Evolutionary conservation across 1,140 invertebrate genomes (phyloP).

Genomic region (Heliconius hermathena): DNA sequence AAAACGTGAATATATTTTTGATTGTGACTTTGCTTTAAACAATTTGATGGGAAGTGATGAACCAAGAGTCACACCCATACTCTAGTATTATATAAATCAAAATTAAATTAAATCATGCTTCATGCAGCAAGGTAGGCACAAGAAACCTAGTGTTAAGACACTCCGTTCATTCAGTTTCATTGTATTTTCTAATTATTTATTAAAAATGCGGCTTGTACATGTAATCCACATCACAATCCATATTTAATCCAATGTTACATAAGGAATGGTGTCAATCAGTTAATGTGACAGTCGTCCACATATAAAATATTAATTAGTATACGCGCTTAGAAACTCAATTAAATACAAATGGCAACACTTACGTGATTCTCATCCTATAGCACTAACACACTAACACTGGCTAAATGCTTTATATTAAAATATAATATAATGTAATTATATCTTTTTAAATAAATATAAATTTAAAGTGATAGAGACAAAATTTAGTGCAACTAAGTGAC

Average conservation of each 20-base stretch:
- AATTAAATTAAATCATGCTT: too few species aligned
- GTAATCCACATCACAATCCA: constrained; percentile 4
- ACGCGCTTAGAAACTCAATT: constrained; percentile 37
- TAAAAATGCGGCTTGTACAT: neutral
- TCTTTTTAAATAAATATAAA: neutral
- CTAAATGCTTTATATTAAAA: neutral
- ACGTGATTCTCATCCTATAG: constrained; percentile 35
- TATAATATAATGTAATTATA: neutral
- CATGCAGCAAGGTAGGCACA: too few species aligned
- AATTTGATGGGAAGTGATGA: too few species aligned
- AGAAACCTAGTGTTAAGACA: too few species aligned
- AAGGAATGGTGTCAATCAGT: constrained; percentile 49
- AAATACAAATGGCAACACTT: constrained; percentile 31
- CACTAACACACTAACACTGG: constrained; percentile 21
- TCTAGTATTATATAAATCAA: too few species aligned
- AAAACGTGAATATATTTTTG: too few species aligned
- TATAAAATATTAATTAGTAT: constrained; percentile 54
- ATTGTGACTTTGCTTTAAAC: neutral
- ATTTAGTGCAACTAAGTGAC: constrained; percentile 65
- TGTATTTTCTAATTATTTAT: too few species aligned
- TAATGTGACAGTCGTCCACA: constrained; percentile 45
- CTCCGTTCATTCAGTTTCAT: too few species aligned
- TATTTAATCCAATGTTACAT: constrained; percentile 29
- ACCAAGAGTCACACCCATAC: too few species aligned
- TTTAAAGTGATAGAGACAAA: constrained; percentile 34